Percentiles rank a stretch among this genome's conserved stretches.
These are phyloP conservation scores for Eubucco bourcierii DNA, from an alignment of 2,113 vertebrate genomes.

Conservation along the genomic window DNA sequence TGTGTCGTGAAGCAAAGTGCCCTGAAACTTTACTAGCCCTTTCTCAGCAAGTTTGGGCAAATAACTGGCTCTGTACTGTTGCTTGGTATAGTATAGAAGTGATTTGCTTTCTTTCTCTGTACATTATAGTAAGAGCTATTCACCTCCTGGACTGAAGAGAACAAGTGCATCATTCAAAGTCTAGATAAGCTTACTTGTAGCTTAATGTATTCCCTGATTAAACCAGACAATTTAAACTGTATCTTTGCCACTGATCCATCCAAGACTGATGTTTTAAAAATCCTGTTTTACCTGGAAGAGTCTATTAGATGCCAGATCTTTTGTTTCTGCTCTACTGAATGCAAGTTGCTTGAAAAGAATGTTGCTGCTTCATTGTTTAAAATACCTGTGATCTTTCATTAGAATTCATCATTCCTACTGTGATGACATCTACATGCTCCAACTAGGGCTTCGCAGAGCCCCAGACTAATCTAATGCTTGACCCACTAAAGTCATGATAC, in stretches of 20 bases:
- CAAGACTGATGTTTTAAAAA: not conserved
- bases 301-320: not conserved
- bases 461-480: not conserved
- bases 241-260: not conserved
- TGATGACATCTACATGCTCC: not conserved
- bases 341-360: not conserved
- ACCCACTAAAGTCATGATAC: not conserved
- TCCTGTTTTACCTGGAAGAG: not conserved
- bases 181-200: not conserved
- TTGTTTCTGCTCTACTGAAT: not conserved
- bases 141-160: not conserved
- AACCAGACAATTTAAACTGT: not conserved
- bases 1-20: not conserved
- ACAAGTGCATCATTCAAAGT: not conserved
- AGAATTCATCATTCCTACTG: not conserved
- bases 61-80: not conserved
- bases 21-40: not conserved
- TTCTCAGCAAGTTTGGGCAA: not conserved
- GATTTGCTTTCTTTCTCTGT: not conserved
- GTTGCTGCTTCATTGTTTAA: not conserved
- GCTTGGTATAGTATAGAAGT: not conserved
- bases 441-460: not conserved
- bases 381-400: not conserved
- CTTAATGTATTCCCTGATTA: not conserved
- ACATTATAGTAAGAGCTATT: not conserved